These are phyloP conservation scores for Stegana nigrithorax DNA, from an alignment of 2,888 invertebrate genomes.

Conservation along the genomic window DNA sequence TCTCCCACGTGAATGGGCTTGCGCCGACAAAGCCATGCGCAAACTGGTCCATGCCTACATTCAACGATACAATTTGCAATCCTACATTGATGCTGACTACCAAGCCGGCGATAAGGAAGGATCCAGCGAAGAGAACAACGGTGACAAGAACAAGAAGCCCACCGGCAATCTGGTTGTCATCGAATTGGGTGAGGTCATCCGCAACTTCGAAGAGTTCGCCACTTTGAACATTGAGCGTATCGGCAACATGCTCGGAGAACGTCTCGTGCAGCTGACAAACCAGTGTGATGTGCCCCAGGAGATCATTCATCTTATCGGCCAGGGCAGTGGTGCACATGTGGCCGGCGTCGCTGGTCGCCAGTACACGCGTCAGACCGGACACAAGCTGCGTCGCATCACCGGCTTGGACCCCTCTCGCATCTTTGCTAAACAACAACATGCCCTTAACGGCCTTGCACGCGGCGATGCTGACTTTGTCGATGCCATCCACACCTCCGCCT, in stretches of 20 bases:
- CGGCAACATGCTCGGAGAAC: conserved; percentile 55
- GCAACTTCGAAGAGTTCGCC: conserved; percentile 49
- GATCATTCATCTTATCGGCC: conserved; percentile 63
- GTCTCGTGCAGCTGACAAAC: conserved; percentile 51
- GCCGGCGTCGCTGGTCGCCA: conserved; percentile 63
- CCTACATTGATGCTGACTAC: conserved; percentile 29
- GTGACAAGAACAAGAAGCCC: conserved; percentile 32
- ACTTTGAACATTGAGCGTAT: conserved; percentile 47
- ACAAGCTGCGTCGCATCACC: conserved; percentile 63
- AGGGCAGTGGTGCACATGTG: conserved; percentile 63
- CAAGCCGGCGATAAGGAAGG: conserved; percentile 31
- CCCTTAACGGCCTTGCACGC: conserved; percentile 55
- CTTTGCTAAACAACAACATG: conserved; percentile 46
- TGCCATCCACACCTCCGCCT: conserved; percentile 63
- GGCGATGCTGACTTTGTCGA: conserved; percentile 67
- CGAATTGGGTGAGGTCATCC: conserved; percentile 49
- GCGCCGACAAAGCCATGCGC: conserved; percentile 52
- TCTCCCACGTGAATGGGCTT: conserved; percentile 44
- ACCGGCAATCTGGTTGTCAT: conserved; percentile 57
- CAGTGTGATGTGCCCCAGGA: conserved; percentile 49
- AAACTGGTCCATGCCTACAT: conserved; percentile 59
- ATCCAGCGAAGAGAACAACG: conserved; percentile 48
- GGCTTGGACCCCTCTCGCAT: conserved; percentile 62
- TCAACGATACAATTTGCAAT: conserved; percentile 54
- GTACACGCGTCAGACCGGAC: conserved; percentile 56